Percentiles rank a stretch among this genome's conserved stretches.
Conservation (phyloP, 2,888 invertebrate species). For the Cyrtodaria siliqua region DNA sequence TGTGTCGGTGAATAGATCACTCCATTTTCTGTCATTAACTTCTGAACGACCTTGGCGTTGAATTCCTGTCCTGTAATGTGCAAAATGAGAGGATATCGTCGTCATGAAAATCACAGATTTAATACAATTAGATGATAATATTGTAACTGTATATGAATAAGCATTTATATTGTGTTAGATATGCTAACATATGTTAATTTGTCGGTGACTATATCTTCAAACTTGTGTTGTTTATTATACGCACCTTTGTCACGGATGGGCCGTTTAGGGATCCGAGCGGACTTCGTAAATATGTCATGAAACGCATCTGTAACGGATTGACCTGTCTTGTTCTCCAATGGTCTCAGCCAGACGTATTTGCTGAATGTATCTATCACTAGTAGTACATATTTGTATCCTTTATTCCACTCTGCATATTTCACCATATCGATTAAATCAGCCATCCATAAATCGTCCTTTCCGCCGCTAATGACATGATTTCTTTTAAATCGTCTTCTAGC, state of each 20-base stretch:
- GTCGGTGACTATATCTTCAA: too few species aligned
- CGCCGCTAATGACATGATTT: background rate
- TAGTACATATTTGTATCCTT: background rate
- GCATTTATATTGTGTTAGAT: too few species aligned
- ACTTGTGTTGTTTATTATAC: too few species aligned
- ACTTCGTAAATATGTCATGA: background rate
- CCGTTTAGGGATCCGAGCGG: background rate
- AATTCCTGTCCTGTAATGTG: conserved; percentile 55
- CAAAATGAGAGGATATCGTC: background rate
- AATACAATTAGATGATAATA: too few species aligned
- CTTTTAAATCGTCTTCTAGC: too few species aligned
- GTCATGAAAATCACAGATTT: too few species aligned
- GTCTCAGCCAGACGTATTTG: background rate
- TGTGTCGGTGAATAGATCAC: conserved; percentile 54
- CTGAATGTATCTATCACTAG: background rate
- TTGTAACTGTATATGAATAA: too few species aligned
- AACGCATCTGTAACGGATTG: background rate
- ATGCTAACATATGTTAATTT: too few species aligned
- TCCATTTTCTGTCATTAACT: conserved; percentile 33
- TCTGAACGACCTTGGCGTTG: conserved; percentile 53
- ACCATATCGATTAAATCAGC: background rate
- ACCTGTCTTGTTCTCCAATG: background rate
- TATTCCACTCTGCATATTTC: background rate
- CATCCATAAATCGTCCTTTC: conserved; percentile 1
- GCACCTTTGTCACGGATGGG: background rate